Conservation (phyloP, 2,113 vertebrate species). For the Geococcyx californianus region DNA sequence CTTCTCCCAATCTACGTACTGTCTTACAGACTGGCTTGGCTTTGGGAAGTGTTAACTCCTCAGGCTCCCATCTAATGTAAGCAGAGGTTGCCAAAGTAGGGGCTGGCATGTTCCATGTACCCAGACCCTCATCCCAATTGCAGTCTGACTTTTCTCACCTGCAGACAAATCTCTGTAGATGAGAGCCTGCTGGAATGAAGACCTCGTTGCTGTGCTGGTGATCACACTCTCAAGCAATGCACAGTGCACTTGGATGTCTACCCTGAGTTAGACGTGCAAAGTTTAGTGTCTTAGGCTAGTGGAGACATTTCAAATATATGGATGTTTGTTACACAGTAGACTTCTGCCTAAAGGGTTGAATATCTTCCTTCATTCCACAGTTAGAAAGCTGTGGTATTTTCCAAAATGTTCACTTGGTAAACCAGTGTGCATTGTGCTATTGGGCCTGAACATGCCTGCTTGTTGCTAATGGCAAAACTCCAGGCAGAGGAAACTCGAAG, state of each 20-base stretch:
- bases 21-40: background rate
- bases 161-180: background rate
- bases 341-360: background rate
- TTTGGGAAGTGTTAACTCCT: background rate
- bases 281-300: rapidly evolving
- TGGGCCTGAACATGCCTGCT: background rate
- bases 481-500: background rate
- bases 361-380: background rate
- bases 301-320: background rate
- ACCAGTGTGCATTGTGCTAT: background rate
- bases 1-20: background rate
- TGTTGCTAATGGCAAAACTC: background rate
- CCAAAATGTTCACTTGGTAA: background rate
- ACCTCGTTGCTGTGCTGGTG: background rate
- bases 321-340: background rate
- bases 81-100: background rate
- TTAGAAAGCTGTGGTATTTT: background rate
- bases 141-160: background rate
- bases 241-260: background rate
- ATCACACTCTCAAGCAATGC: background rate
- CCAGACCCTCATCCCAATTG: background rate
- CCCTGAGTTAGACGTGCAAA: background rate
- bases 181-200: background rate
- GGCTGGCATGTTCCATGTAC: background rate
- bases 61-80: background rate